phyloP scores from a whole-genome alignment of 2,888 invertebrate species.

The Flexamia atlantica region DNA sequence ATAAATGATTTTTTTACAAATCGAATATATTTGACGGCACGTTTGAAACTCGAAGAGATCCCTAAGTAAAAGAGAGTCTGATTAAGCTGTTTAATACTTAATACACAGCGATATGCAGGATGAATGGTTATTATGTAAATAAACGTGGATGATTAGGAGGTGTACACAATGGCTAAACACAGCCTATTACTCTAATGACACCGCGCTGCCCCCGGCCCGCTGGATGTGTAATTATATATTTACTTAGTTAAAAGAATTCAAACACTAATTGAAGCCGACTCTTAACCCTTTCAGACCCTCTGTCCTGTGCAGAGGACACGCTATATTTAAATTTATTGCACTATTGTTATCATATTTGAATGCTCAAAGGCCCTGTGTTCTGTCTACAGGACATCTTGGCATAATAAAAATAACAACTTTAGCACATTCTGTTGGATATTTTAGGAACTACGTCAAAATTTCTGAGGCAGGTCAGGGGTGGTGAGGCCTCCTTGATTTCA shows the following conservation, averaged over 20 bases:
- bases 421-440: no score
- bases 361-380: no score
- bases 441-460: no score
- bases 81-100: not conserved
- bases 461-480: no score
- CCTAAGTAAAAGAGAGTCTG: not conserved
- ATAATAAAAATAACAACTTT: no score
- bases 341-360: no score
- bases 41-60: no score
- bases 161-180: constrained; percentile 6
- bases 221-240: constrained; percentile 33
- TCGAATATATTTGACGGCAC: no score
- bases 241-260: constrained; percentile 27
- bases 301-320: not conserved
- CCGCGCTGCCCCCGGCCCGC: not conserved
- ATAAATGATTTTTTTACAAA: no score
- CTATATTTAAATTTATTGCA: no score
- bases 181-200: constrained; percentile 13
- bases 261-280: not conserved
- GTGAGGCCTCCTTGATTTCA: no score
- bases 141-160: not conserved
- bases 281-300: not conserved
- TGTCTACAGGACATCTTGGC: no score
- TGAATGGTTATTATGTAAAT: constrained; percentile 17
- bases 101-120: not conserved